Percentiles rank a stretch among this genome's conserved stretches.
Conservation (phyloP, 2,888 invertebrate species). For the Carabus problematicus region DNA sequence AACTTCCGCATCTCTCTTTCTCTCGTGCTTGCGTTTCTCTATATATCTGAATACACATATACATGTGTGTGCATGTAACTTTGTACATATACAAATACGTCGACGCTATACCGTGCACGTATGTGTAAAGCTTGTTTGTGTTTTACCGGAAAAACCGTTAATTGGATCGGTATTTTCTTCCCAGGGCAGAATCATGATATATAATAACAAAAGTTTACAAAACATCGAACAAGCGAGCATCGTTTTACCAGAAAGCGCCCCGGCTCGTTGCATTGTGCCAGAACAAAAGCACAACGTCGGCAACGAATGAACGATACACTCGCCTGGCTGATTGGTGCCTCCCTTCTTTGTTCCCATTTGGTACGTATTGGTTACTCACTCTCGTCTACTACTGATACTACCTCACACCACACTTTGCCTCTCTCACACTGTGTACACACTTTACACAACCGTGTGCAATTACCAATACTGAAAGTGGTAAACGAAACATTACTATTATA, state of each 20-base stretch:
- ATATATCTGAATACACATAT: too few relatives aligned
- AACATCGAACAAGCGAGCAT: constrained; percentile 38
- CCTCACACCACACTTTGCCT: neutral
- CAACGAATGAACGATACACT: neutral
- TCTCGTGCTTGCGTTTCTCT: too few relatives aligned
- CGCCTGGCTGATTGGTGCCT: neutral
- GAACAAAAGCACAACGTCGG: constrained; percentile 38
- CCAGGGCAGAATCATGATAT: constrained; percentile 38
- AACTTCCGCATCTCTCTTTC: too few relatives aligned
- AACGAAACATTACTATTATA: too few relatives aligned
- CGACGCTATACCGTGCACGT: too few relatives aligned
- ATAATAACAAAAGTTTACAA: constrained; percentile 41
- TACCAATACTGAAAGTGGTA: too few relatives aligned
- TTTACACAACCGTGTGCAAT: neutral
- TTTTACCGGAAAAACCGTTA: constrained; percentile 33
- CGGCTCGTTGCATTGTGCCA: constrained; percentile 35
- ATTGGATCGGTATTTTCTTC: constrained; percentile 41
- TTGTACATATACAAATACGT: too few relatives aligned
- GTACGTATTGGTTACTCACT: too few relatives aligned
- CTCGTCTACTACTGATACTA: too few relatives aligned
- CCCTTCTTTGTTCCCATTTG: too few relatives aligned
- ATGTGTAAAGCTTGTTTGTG: constrained; percentile 6
- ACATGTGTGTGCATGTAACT: too few relatives aligned
- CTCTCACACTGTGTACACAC: neutral
- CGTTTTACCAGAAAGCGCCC: constrained; percentile 36